Evolutionary conservation across 2,888 invertebrate genomes (phyloP), one percentile per base, ranked within the genome.

Genomic region (Morpho deidamia): DNA sequence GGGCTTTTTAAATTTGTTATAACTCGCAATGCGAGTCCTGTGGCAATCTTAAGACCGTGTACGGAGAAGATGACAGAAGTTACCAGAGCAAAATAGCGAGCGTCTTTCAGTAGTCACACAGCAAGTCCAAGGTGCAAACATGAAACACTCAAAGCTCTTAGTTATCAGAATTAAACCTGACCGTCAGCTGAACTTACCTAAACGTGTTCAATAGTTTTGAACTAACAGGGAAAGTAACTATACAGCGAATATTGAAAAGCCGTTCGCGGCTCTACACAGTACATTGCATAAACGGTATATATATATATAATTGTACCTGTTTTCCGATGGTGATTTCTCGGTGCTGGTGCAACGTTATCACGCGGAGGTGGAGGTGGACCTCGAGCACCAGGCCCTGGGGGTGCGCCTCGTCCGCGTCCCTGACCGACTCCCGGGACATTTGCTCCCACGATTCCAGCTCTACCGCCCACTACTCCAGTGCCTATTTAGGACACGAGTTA

Each of bases 361-460:
- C 96, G 89, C 0, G 96, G 96, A 8, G 96, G 96, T 35, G 95
- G 95, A 41, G 96, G 96, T n/a, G 96, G 96, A 48, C 96, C 96
- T 67, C 96, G 91, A 5, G 95, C 96, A n/a, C 96, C 96, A 7
- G 96, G 95, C 45, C 96, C 86, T 10, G 70, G 67, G 8, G 75
- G 74, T 0, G 66, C 69, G 7, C 76, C 74, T 10, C 78, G 69
- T 7, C 70, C 70, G 14, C 73, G 70, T 32, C 72, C 70, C 50
- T 65, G 69, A 11, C 67, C 70, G 11, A 55, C 59, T 11, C 67
- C 58, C 43, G 64, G 59, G 4, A 58, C 56, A 60, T 70, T 65
- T 44, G 69, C 48, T 54, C 61, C 79, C 68, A 59, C 71, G 56
- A 66, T 59, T 56, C 67, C 59, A 53, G 66, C 52, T 64, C 72